Conservation (phyloP, 2,888 invertebrate species). For the Nomada fucata region DNA sequence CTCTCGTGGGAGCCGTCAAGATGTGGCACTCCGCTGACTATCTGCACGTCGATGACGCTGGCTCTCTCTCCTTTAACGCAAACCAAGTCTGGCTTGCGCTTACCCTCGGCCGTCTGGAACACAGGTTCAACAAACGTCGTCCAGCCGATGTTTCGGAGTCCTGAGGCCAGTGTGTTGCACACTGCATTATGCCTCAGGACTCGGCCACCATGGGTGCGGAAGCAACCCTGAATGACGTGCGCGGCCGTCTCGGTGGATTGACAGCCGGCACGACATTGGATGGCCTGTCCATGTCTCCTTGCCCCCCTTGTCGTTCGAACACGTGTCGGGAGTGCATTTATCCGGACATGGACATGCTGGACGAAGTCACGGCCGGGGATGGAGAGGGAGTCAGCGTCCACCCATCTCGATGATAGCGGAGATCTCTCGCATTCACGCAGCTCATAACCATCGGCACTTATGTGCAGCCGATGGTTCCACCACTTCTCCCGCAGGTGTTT, state of each 20-base stretch:
- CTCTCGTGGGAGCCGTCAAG: too few relatives aligned
- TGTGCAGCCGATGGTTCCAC: slow-evolving; percentile 1
- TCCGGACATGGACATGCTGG: not conserved
- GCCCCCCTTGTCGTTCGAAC: slow-evolving; percentile 58
- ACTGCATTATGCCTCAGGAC: slow-evolving; percentile 77
- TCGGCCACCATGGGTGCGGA: slow-evolving; percentile 78
- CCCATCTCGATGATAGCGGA: not conserved
- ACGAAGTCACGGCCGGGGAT: slow-evolving; percentile 10
- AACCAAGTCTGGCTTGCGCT: not conserved
- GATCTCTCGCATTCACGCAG: slow-evolving; percentile 1
- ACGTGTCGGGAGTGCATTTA: not conserved
- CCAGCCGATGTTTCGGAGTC: not conserved
- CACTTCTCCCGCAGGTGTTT: not conserved
- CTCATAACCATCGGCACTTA: not conserved
- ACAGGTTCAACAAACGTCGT: not conserved
- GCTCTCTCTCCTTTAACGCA: not conserved
- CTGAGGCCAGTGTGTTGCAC: slow-evolving; percentile 65
- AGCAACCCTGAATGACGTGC: slow-evolving; percentile 77
- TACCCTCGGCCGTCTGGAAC: not conserved
- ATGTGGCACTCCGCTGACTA: not conserved
- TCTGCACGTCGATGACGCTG: not conserved
- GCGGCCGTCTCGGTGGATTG: slow-evolving; percentile 74
- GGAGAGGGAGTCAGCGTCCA: not conserved
- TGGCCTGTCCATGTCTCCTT: not conserved
- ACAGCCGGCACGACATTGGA: slow-evolving; percentile 76